phyloP scores from a whole-genome alignment of 2,888 invertebrate genomes.

The Tipula confusa region DNA sequence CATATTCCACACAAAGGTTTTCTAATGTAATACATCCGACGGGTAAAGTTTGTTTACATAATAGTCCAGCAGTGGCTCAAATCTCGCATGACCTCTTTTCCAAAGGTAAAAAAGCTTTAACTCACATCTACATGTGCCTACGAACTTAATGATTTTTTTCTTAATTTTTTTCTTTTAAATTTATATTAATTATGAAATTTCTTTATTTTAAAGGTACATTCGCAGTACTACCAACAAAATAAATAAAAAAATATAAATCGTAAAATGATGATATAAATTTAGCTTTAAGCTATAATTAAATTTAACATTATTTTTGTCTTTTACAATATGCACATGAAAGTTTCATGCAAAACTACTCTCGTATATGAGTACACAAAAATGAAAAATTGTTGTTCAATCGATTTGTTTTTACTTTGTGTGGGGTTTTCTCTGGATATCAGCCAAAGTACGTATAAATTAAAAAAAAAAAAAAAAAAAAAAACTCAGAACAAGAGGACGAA shows the following conservation, averaged over 20 bases:
- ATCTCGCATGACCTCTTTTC: neutral
- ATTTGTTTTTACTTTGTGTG: neutral
- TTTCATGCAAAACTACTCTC: neutral
- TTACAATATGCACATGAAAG: neutral
- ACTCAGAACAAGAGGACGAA: neutral
- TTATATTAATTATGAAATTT: slow-evolving; percentile 3
- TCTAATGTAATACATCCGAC: too few species aligned
- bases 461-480: neutral
- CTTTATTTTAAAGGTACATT: neutral
- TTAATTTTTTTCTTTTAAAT: neutral
- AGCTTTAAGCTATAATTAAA: slow-evolving; percentile 20
- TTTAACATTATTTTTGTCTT: neutral
- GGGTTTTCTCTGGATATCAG: neutral
- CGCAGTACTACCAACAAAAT: neutral
- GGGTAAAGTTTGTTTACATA: too few species aligned
- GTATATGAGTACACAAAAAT: neutral
- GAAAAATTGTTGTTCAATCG: neutral
- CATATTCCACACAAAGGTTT: too few species aligned
- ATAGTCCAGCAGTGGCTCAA: too few species aligned
- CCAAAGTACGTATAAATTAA: neutral
- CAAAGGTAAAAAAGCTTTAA: neutral
- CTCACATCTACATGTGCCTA: neutral
- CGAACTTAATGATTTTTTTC: neutral
- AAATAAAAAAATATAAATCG: neutral
- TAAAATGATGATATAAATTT: neutral